phyloP scores from a whole-genome alignment of 2,113 vertebrate genomes.

The Semnornis frantzii region DNA sequence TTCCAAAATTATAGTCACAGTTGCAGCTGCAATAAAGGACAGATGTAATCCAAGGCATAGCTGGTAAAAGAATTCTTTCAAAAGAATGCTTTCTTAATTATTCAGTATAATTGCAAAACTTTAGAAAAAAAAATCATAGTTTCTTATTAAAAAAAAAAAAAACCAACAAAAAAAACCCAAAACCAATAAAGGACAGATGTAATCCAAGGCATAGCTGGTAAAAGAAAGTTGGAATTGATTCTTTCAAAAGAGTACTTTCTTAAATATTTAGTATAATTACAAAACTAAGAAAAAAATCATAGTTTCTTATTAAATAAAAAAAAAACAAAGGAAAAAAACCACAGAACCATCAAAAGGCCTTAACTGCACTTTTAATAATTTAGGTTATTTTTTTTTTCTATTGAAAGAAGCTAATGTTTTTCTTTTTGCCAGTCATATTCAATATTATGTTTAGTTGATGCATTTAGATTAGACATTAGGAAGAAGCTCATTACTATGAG shows the following conservation, averaged over 20 bases:
- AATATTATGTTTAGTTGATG: neutral
- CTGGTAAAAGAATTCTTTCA: too few relatives aligned
- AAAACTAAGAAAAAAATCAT: neutral
- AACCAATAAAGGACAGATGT: neutral
- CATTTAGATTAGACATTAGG: too few relatives aligned
- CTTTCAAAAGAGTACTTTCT: neutral
- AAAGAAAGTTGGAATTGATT: neutral
- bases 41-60: too few relatives aligned
- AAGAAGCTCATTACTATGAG: too few relatives aligned
- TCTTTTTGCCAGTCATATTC: neutral
- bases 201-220: neutral
- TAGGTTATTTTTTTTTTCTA: neutral
- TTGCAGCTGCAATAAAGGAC: neutral
- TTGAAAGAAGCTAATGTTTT: neutral
- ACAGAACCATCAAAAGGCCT: rapidly evolving
- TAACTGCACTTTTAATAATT: neutral
- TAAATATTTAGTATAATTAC: neutral
- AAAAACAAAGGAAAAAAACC: too few relatives aligned
- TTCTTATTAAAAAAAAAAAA: too few relatives aligned
- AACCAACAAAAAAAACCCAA: too few relatives aligned
- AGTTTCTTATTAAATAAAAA: neutral
- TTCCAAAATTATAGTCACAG: neutral
- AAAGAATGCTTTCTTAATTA: too few relatives aligned
- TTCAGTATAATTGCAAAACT: too few relatives aligned
- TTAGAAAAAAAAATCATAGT: too few relatives aligned